Base-by-base conservation (phyloP, 2,113 vertebrate species). In the Acrocephalus kingi region DNA sequence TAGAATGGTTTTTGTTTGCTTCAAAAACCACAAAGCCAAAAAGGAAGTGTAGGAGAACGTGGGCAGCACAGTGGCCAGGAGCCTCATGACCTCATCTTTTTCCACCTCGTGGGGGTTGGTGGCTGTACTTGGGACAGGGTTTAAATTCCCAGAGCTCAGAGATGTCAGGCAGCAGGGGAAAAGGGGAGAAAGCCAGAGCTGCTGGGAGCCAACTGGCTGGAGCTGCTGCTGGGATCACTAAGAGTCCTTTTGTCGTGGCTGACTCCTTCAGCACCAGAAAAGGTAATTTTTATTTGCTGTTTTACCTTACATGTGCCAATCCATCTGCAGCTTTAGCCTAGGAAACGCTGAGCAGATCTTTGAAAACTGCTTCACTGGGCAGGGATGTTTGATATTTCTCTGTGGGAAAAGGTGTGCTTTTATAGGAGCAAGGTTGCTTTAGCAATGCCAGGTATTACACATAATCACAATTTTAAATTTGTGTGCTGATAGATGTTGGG, bases 21-120 rank as follows among this genome's bases (percentile, higher is more conserved):
- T 76, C 84, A 93, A 75, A 96, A 97, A 95, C 98, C 98, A 97
- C 98, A 98, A 98, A 98, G 96, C 98, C 98, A 94, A 87, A 94
- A 93, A 79, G 98, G 98, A 98, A 98, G 98, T 97, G 96, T 97
- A 97, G 98, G 97, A 97, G 97, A 97, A 97, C 18, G 93, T 98
- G 97, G 98, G 97, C 94, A 92, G 97, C 93, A 94, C 54, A 27
- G 95, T 67, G 96, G 97, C 95, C 95, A 91, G 89, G 72, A 97
- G 88, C 95, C 97, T 97, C 96, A 95, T 98, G 98, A 98, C 97
- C 94, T 97, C 97, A 97, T 96, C 96, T 91, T 85, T 84, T 98
- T 97, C 97, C 87, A 27, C 95, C 95, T 82, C 59, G 9, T 23
- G 3, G 80, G 48, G 97, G 97, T 97, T 97, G 98, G 97, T 76